Percentiles rank a stretch among this genome's conserved stretches.
These are phyloP conservation scores for Crocallis elinguaria DNA, from an alignment of 2,888 invertebrate species.

Conservation along the genomic window DNA sequence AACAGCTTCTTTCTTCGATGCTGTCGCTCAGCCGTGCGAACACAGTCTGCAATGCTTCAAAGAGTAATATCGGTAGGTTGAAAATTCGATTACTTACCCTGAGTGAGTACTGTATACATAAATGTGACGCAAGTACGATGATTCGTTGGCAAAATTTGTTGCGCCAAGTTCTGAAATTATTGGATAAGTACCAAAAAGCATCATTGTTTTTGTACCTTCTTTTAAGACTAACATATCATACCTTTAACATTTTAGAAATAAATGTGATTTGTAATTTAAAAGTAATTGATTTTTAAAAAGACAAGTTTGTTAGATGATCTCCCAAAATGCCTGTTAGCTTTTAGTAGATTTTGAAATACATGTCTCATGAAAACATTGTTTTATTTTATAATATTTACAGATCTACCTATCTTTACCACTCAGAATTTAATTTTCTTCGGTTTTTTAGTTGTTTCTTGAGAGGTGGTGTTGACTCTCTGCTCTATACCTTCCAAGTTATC, in stretches of 20 bases:
- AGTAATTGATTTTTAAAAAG: constrained; percentile 25
- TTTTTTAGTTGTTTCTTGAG: constrained; percentile 54
- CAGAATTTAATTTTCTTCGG: constrained; percentile 79
- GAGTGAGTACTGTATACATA: too few species aligned
- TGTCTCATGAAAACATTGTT: constrained; percentile 4
- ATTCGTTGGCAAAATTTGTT: too few species aligned
- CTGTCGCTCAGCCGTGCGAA: too few species aligned
- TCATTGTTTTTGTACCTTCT: too few species aligned
- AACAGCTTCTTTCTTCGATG: too few species aligned
- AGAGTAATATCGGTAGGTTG: too few species aligned
- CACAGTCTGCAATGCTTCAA: too few species aligned
- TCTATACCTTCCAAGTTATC: constrained; percentile 76
- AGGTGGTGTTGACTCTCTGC: constrained; percentile 42
- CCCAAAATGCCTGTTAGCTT: neutral
- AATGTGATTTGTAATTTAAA: neutral
- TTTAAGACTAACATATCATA: too few species aligned
- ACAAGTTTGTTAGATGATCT: constrained; percentile 30
- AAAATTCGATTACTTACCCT: too few species aligned
- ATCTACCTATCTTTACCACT: constrained; percentile 13
- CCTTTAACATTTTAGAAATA: neutral
- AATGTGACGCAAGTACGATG: too few species aligned
- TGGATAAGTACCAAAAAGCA: too few species aligned
- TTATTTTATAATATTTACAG: constrained; percentile 13
- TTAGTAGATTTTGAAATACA: constrained; percentile 10
- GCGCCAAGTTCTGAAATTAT: too few species aligned